Base-by-base conservation (phyloP, 2,888 invertebrate genomes). In the Teinopalpus imperialis region DNA sequence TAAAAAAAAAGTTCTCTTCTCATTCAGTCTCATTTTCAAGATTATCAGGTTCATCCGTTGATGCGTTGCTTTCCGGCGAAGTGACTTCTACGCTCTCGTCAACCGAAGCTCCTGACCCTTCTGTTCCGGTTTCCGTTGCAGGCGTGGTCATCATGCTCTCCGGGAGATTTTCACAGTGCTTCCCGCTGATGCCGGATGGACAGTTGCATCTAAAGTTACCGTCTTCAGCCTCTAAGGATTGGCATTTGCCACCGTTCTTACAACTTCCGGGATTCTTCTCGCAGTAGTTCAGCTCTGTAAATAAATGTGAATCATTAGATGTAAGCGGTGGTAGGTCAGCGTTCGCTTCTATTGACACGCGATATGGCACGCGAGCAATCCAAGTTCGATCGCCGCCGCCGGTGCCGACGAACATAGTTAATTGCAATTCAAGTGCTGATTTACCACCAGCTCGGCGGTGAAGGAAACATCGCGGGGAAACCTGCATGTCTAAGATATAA, bases 211-310 rank as follows among this genome's bases (percentile, higher is more conserved):
- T 92, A 80, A 91, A 96, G 69, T 87, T 83, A 1, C 95, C 96
- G 40, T 96, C 95, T 40, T 93, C 93, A 45, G 93, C 92, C 21
- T 93, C 93, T 48, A 95, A 66, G 32, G 96, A 95, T 42, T 94
- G 90, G 72, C 97, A 97, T 61, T 93, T 94, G 0, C 94, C 95
- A 2, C 92, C 94, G 71, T 97, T 96, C 71, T 92, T 90, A 66
- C 97, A 97, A 0, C 92, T 90, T 37, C 87, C 90, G 0, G 91
- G 90, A 68, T 97, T 92, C 49, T 93, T 93, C 45, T 94, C 94
- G 83, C 97, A 97, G 81, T 93, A 95, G 61, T 94, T 95, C 42
- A 97, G 81, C 68, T 94, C 96, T 95, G 81, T 10, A 41, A 14
- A 18, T 16, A 16, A 16, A n/a, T n/a, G n/a, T n/a, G n/a, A n/a